Conservation (phyloP, 1,140 invertebrate species). For the Drosophila oshimai region DNA sequence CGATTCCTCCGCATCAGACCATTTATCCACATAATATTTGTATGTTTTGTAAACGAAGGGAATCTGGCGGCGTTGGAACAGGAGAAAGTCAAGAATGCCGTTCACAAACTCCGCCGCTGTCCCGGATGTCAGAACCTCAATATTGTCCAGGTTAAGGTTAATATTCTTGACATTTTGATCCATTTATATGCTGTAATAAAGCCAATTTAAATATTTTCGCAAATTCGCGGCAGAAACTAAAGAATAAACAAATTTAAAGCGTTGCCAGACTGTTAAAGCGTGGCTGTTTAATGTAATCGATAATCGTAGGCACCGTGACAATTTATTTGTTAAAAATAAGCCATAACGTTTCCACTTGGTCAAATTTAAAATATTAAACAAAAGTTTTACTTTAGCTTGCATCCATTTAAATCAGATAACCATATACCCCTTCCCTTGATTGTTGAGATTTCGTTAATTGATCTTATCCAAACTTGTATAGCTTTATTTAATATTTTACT, state of each 20-base stretch:
- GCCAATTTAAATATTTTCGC: conserved; percentile 13
- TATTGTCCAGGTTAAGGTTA: conserved; percentile 49
- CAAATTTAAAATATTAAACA: not conserved
- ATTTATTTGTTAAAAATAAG: not conserved
- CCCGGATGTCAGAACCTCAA: conserved; percentile 62
- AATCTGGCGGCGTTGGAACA: conserved; percentile 73
- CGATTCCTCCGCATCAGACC: conserved; percentile 32
- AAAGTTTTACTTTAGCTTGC: too few relatives aligned
- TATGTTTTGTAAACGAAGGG: conserved; percentile 78
- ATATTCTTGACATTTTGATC: conserved; percentile 49
- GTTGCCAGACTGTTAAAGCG: not conserved
- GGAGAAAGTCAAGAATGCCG: conserved; percentile 63
- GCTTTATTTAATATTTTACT: too few relatives aligned
- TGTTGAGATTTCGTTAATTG: too few relatives aligned
- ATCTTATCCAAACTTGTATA: too few relatives aligned
- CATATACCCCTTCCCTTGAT: too few relatives aligned
- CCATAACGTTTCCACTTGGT: not conserved
- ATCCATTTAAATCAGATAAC: too few relatives aligned
- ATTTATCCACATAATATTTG: conserved; percentile 71
- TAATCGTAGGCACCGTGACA: not conserved
- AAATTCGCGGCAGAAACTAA: conserved; percentile 41
- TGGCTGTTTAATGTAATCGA: conserved; percentile 3
- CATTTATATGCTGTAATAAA: conserved; percentile 11
- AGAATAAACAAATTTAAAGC: conserved; percentile 5
- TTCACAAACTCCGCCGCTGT: conserved; percentile 65